A percentile compares a stretch with the other conserved stretches of the same genome.
phyloP scores from a whole-genome alignment of 2,888 invertebrate species.

The Drosophila anomalata region DNA sequence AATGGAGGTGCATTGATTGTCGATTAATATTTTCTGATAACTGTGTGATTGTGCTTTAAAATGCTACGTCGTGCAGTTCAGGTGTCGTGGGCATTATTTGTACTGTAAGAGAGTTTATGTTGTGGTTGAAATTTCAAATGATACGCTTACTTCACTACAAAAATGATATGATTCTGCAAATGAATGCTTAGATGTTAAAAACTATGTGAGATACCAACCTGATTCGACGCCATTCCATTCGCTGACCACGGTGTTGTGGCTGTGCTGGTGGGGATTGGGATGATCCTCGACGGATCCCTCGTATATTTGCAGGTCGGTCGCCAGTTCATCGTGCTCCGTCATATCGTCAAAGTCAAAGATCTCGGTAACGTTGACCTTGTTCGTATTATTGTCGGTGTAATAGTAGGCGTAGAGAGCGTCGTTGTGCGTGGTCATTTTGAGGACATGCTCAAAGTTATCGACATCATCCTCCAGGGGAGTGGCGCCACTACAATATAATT shows the following conservation, averaged over 20 bases:
- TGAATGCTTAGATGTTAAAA: not conserved
- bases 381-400: conserved; percentile 92
- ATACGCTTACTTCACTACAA: conserved; percentile 26
- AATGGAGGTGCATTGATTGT: conserved; percentile 35
- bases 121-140: conserved; percentile 35
- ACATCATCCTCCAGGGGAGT: conserved; percentile 83
- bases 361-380: conserved; percentile 94
- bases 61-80: conserved; percentile 81
- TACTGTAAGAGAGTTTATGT: conserved; percentile 77
- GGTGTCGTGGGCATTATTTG: conserved; percentile 81
- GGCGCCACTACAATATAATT: conserved; percentile 70
- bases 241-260: conserved; percentile 81
- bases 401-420: conserved; percentile 95
- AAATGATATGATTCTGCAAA: conserved; percentile 28
- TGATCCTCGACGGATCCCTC: conserved; percentile 82
- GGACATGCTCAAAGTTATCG: conserved; percentile 89
- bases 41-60: conserved; percentile 66
- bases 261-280: conserved; percentile 81
- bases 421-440: conserved; percentile 92
- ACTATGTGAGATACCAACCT: conserved; percentile 67
- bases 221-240: conserved; percentile 84
- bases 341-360: conserved; percentile 89
- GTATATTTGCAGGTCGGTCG: conserved; percentile 83
- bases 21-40: conserved; percentile 29
- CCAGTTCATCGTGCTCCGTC: conserved; percentile 89